A percentile compares a stretch with the other conserved stretches of the same genome.
Conservation (phyloP, 2,888 invertebrate species). For the Parelbella ahira region DNA sequence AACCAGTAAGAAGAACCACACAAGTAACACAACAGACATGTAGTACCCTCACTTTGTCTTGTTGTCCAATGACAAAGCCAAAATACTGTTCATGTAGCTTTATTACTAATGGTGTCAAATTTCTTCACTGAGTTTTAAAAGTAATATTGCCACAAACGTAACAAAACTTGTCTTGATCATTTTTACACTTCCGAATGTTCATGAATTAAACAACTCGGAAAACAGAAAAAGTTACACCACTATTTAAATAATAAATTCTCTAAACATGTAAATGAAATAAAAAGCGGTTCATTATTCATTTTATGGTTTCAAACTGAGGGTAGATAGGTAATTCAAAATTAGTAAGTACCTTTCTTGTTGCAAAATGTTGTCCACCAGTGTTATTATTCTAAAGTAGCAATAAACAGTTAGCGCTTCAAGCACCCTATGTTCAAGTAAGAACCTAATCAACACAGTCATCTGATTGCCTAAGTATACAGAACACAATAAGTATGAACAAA, state of each 20-base stretch:
- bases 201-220: conserved; percentile 18
- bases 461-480: too few species aligned
- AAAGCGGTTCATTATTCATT: not conserved
- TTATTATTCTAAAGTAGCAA: too few species aligned
- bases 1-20: conserved; percentile 25
- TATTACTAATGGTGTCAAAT: conserved; percentile 21
- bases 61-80: conserved; percentile 19
- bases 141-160: conserved; percentile 27
- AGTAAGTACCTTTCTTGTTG: too few species aligned
- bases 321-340: too few species aligned
- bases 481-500: too few species aligned
- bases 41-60: conserved; percentile 28
- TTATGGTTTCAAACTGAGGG: too few species aligned
- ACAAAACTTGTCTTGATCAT: conserved; percentile 27
- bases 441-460: too few species aligned
- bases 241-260: conserved; percentile 1
- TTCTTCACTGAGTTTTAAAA: conserved; percentile 26
- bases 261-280: not conserved
- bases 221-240: conserved; percentile 7
- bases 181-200: conserved; percentile 28
- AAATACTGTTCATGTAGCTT: conserved; percentile 21
- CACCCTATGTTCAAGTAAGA: too few species aligned
- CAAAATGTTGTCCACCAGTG: too few species aligned
- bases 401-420: too few species aligned
- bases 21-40: conserved; percentile 29